Evolutionary conservation across 2,113 vertebrate species (phyloP), one percentile per base, ranked within the genome.

Genomic region (Syrrhaptes paradoxus): DNA sequence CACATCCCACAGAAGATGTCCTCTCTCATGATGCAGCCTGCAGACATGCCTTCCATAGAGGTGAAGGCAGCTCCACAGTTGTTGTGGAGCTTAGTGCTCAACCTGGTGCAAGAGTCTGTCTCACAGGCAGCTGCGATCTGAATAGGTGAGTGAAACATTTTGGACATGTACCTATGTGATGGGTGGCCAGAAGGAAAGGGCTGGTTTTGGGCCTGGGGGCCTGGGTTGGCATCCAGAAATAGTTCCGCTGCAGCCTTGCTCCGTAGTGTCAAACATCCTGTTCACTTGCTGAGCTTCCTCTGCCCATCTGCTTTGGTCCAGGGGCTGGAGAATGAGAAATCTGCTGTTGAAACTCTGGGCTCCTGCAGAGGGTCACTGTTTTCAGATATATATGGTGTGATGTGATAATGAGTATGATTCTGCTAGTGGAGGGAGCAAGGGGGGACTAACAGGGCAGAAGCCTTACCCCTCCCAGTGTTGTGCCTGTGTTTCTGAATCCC

Each of bases 241-340:
- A 17, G 45, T 76, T 90, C 81, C n/a, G 54, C 76, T 73, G 43
- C 80, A 89, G 79, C 67, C 63, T 76, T 3, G 6, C 51, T 96
- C 61, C 14, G 4, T 3, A 31, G 76, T 55, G 71, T 90, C 79
- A 48, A 88, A 83, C 54, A 68, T 2, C 6, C 67, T 83, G 67
- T 90, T 92, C 95, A 66, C 76, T 80, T 10, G 11, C 41, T 1
- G 10, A 61, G 80, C 80, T 92, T 95, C 84, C 84, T 84, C 81
- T 94, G 76, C 76, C 91, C 84, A 74, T 92, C 91, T 94, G 87
- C 70, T 82, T 90, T 72, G 71, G 82, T 29, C 11, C 34, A 43
- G 52, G 10, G 36, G 20, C 22, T 54, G 70, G 48, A 58, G 65
- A 84, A 84, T 22, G 62, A 92, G 72, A 85, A 94, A 93, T 92